Conservation (phyloP, 2,113 vertebrate genomes). For the Plecotus auritus region DNA sequence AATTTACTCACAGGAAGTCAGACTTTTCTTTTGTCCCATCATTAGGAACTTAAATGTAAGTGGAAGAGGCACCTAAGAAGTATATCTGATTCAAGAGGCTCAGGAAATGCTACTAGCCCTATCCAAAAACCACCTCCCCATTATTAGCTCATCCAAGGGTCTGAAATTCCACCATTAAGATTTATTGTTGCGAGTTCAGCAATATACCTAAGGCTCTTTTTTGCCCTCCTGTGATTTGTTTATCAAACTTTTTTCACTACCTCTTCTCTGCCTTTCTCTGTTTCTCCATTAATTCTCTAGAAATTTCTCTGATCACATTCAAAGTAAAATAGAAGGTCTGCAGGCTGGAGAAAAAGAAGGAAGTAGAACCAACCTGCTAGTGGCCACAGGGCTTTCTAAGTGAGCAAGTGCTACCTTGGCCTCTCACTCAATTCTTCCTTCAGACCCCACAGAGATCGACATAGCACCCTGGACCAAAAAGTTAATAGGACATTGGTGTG, state of each 20-base stretch:
- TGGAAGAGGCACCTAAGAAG: neutral
- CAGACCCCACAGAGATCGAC: neutral
- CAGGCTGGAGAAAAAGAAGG: neutral
- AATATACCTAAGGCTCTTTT: neutral
- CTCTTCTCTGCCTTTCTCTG: neutral
- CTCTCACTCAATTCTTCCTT: neutral
- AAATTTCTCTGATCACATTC: neutral
- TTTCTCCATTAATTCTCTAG: neutral
- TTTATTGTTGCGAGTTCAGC: neutral
- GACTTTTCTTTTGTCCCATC: neutral
- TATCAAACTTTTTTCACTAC: neutral
- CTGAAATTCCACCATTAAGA: neutral
- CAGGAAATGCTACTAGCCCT: neutral
- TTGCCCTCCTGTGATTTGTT: neutral
- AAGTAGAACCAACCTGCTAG: neutral
- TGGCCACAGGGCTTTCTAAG: neutral
- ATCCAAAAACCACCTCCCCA: fast-evolving
- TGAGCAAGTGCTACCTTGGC: neutral
- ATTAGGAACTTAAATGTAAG: neutral
- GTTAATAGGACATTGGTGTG: neutral
- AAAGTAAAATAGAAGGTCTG: neutral
- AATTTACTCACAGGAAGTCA: neutral
- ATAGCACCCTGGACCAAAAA: neutral
- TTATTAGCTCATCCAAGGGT: neutral
- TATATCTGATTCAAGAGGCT: neutral